Evolutionary conservation across 2,888 invertebrate species (phyloP).

Genomic region (Leuctra nigra): DNA sequence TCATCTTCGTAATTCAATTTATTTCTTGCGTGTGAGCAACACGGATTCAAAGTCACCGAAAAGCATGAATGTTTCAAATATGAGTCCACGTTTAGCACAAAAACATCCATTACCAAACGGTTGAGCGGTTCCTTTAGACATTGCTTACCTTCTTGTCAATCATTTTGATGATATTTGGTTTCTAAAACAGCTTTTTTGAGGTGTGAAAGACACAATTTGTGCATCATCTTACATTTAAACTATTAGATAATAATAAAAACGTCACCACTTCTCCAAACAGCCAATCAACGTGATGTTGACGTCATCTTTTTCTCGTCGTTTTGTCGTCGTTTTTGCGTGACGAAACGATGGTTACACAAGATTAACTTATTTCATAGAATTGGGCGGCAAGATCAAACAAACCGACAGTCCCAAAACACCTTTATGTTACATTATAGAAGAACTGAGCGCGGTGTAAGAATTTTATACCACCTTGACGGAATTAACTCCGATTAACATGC

Average conservation of each 20-base stretch:
- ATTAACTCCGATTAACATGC: conserved; percentile 23
- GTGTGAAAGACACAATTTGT: conserved; percentile 4
- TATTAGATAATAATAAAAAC: conserved; percentile 16
- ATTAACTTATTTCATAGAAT: conserved; percentile 27
- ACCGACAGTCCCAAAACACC: conserved; percentile 11
- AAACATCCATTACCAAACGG: too few species aligned
- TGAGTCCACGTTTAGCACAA: too few species aligned
- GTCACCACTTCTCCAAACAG: conserved; percentile 7
- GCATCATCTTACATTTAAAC: not conserved
- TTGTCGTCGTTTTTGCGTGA: conserved; percentile 20
- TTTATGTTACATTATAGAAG: conserved; percentile 2
- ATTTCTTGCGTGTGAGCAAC: too few species aligned
- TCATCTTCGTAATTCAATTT: too few species aligned
- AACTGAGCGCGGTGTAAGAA: not conserved
- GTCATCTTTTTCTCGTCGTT: conserved; percentile 5
- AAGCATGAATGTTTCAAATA: too few species aligned
- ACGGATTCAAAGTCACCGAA: too few species aligned
- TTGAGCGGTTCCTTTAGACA: too few species aligned
- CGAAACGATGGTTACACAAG: conserved; percentile 29
- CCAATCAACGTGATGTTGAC: conserved; percentile 9
- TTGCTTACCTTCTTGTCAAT: conserved; percentile 1
- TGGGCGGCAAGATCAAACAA: conserved; percentile 19
- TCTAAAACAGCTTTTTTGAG: not conserved
- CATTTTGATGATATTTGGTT: conserved; percentile 6
- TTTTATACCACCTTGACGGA: conserved; percentile 23